phyloP scores from a whole-genome alignment of 2,113 vertebrate species.

The Salvelinus sp. region DNA sequence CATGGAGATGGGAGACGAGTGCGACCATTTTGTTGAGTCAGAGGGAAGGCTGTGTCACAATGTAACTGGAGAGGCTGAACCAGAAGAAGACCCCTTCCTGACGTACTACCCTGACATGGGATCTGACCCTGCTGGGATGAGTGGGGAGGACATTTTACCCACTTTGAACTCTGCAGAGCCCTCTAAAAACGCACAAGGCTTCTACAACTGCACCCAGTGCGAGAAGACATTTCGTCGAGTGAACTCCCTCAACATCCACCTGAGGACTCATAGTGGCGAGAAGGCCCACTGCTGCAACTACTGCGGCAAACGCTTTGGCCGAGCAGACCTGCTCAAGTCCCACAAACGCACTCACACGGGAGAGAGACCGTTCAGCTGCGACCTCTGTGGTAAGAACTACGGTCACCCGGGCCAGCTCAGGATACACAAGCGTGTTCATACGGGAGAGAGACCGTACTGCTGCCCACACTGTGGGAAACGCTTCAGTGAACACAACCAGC shows the following conservation, averaged over 20 bases:
- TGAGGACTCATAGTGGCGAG: slow-evolving; percentile 58
- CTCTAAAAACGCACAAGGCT: slow-evolving; percentile 29
- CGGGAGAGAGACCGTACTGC: slow-evolving; percentile 70
- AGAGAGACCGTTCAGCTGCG: slow-evolving; percentile 68
- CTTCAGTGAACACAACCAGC: slow-evolving; percentile 75
- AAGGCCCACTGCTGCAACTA: slow-evolving; percentile 63
- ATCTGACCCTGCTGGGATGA: background rate
- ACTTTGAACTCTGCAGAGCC: slow-evolving; percentile 5
- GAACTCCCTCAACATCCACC: slow-evolving; percentile 59
- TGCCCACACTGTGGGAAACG: slow-evolving; percentile 69
- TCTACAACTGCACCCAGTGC: slow-evolving; percentile 61
- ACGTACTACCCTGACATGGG: slow-evolving; percentile 30
- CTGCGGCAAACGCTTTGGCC: slow-evolving; percentile 67
- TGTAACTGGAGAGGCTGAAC: slow-evolving; percentile 4
- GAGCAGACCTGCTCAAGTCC: slow-evolving; percentile 66
- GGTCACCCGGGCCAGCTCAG: slow-evolving; percentile 71
- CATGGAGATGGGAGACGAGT: slow-evolving; percentile 28
- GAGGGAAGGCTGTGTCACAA: background rate
- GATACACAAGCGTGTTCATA: slow-evolving; percentile 72
- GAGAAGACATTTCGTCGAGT: slow-evolving; percentile 61
- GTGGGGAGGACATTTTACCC: background rate
- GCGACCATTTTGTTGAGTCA: slow-evolving; percentile 28
- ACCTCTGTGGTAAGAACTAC: slow-evolving; percentile 69
- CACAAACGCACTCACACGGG: slow-evolving; percentile 72
- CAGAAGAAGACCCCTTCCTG: background rate